phyloP scores from a whole-genome alignment of 2,113 vertebrate genomes.

The Sander lucioperca region DNA sequence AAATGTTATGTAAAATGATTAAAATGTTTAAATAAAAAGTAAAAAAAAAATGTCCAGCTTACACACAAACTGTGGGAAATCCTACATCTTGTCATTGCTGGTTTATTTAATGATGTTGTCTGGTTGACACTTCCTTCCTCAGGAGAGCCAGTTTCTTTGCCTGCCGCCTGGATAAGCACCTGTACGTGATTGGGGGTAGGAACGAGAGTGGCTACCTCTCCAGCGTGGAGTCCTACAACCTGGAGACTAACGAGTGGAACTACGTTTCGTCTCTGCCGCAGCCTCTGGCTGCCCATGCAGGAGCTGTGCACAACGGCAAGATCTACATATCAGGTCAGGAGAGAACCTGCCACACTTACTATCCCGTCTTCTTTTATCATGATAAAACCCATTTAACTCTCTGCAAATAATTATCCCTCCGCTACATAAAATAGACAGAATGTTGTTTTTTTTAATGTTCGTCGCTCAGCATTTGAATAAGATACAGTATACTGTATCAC shows the following conservation, averaged over 20 bases:
- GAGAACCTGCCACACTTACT: not conserved
- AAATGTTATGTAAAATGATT: too few species aligned
- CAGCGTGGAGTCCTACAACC: conserved; percentile 97
- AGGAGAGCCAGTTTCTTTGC: conserved; percentile 99
- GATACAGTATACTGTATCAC: not conserved
- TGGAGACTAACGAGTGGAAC: conserved; percentile 98
- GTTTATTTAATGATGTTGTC: conserved; percentile 67
- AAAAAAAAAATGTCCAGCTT: not conserved
- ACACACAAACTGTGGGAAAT: conserved; percentile 11
- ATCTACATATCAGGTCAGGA: conserved; percentile 98
- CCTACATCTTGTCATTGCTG: conserved; percentile 18
- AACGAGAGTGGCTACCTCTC: conserved; percentile 98
- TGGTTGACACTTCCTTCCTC: conserved; percentile 64
- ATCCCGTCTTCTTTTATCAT: not conserved
- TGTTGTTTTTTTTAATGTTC: not conserved
- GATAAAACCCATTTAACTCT: not conserved
- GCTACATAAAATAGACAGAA: not conserved
- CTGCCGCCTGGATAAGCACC: conserved; percentile 95
- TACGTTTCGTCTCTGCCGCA: conserved; percentile 96
- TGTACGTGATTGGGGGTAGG: conserved; percentile 97
- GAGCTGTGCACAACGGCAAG: conserved; percentile 97
- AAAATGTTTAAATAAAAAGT: too few species aligned
- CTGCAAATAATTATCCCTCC: too few species aligned
- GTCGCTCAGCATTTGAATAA: not conserved
- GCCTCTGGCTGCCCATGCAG: conserved; percentile 95